Percentiles rank a stretch among this genome's conserved stretches.
These are phyloP conservation scores for Drosophila elegans DNA, from an alignment of 1,140 invertebrate species.

Conservation along the genomic window DNA sequence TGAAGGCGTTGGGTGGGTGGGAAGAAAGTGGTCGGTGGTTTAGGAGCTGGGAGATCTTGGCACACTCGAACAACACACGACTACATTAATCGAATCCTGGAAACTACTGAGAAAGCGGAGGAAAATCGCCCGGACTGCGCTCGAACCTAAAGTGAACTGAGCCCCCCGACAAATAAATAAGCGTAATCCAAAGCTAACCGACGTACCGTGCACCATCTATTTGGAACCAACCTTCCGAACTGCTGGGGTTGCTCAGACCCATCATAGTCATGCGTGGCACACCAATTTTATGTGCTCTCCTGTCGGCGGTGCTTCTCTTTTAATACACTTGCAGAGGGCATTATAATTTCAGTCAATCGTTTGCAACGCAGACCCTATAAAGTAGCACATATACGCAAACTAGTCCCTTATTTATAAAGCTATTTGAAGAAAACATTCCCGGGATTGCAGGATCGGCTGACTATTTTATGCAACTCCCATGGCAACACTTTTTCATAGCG, in stretches of 20 bases:
- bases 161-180: constrained; percentile 18
- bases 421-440: too few species aligned
- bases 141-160: constrained; percentile 54
- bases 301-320: too few species aligned
- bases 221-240: constrained; percentile 4
- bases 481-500: too few species aligned
- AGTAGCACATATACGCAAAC: too few species aligned
- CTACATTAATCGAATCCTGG: constrained; percentile 6
- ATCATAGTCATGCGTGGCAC: constrained; percentile 31
- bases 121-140: constrained; percentile 35
- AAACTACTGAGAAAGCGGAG: neutral
- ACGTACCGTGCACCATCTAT: neutral
- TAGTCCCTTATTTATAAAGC: too few species aligned
- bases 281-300: constrained; percentile 20
- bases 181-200: constrained; percentile 16
- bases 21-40: neutral
- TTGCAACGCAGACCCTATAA: too few species aligned
- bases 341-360: too few species aligned
- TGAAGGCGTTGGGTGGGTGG: neutral
- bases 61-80: neutral
- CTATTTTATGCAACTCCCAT: too few species aligned
- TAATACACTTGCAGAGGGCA: too few species aligned
- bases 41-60: neutral
- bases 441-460: too few species aligned
- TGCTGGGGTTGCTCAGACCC: constrained; percentile 9